Conservation (phyloP, 2,888 invertebrate species). For the Zelleria hepariella region DNA sequence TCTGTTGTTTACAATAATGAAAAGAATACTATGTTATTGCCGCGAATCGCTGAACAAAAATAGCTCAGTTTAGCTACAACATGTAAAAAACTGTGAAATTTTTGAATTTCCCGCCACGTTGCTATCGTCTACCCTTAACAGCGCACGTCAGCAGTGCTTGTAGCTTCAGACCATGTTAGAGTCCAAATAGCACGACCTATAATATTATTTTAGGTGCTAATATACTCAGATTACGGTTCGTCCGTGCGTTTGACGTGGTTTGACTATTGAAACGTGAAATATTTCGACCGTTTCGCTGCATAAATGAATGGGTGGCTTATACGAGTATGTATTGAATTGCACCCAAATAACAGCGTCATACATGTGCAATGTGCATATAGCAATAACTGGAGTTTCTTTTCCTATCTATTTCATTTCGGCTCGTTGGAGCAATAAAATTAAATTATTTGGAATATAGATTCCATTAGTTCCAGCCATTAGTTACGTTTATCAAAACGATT, state of each 20-base stretch:
- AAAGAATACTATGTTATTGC: too few relatives aligned
- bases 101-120: too few relatives aligned
- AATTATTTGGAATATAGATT: too few relatives aligned
- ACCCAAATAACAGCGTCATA: conserved; percentile 19
- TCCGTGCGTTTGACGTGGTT: conserved; percentile 25
- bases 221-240: conserved; percentile 7
- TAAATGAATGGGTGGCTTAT: conserved; percentile 33
- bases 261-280: conserved; percentile 50
- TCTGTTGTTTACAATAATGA: too few relatives aligned
- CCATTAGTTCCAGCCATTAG: too few relatives aligned
- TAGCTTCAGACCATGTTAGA: background rate
- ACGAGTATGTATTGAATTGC: conserved; percentile 31
- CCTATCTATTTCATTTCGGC: background rate
- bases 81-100: too few relatives aligned
- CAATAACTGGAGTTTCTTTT: background rate
- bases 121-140: too few relatives aligned
- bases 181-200: background rate
- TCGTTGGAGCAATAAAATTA: too few relatives aligned
- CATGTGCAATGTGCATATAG: background rate
- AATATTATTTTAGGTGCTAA: background rate
- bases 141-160: too few relatives aligned
- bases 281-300: conserved; percentile 42
- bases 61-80: too few relatives aligned
- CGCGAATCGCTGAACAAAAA: too few relatives aligned
- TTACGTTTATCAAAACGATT: too few relatives aligned